Base-by-base conservation (phyloP, 2,113 vertebrate species). In the Corapipo altera region DNA sequence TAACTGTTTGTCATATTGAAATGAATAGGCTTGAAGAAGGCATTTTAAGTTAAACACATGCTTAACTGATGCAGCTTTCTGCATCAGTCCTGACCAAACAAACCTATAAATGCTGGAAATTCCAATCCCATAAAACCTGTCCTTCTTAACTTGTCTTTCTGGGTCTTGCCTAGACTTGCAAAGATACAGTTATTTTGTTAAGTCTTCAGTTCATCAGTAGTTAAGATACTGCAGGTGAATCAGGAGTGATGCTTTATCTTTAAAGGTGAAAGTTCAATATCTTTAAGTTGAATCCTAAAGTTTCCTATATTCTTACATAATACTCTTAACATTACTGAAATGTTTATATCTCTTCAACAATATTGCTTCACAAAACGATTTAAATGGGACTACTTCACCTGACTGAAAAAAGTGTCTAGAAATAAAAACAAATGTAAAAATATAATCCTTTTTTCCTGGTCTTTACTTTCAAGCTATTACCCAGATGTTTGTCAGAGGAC, bases 401-500 rank as follows among this genome's bases (percentile, higher is more conserved):
- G 13, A 9, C 30, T 46, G 76, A 80, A 19, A 35, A 87, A 79
- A 52, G 26, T 52, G 37, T 23, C 32, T 64, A 55, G 46, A 85
- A 18, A 67, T 41, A 58, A 88, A 93, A 81, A 27, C 8, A 74
- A 28, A 62, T 4, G 30, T 69, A 64, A 43, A 26, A 84, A 49
- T 62, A 43, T 3, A 77, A 67, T 46, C 4, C 2, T 57, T 75
- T 91, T 57, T 13, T 6, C 13, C 26, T 7, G 12, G 28, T 52
- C 28, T 82, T 70, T 44, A 41, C 39, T 88, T 52, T 28, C 26
- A 35, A 44, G 35, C 30, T 11, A 27, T 52, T 28, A 0, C n/a
- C 52, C 13, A 44, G 28, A 6, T 2, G 12, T 0, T 43, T 2
- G 86, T 2, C 24, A 3, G 11, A 75, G 46, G 11, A 33, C 1